phyloP scores from a whole-genome alignment of 2,113 vertebrate species.

The Puntigrus tetrazona region DNA sequence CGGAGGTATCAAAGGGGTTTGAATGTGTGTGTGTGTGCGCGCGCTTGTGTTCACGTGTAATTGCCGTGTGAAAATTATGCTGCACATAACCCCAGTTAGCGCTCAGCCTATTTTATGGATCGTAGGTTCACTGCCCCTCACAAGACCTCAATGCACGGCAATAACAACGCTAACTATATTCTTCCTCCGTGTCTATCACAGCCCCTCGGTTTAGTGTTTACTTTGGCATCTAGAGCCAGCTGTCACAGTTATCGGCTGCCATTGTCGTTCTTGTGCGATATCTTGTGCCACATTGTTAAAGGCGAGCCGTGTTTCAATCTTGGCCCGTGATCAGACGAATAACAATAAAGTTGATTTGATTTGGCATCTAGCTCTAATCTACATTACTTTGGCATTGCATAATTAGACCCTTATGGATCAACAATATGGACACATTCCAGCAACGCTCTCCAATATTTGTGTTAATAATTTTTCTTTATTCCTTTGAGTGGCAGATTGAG shows the following conservation, averaged over 20 bases:
- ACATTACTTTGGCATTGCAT: slow-evolving; percentile 1
- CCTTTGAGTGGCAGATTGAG: slow-evolving; percentile 7
- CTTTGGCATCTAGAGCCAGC: neutral
- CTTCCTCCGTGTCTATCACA: neutral
- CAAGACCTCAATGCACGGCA: neutral
- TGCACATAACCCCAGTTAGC: neutral
- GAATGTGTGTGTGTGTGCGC: neutral
- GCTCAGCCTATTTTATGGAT: slow-evolving; percentile 7
- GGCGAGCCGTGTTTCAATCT: neutral
- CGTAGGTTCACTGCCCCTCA: neutral
- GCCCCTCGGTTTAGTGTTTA: neutral
- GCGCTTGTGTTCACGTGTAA: slow-evolving; percentile 4
- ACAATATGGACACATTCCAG: slow-evolving; percentile 3
- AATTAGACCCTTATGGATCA: slow-evolving; percentile 22
- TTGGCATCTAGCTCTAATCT: neutral
- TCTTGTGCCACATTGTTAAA: neutral
- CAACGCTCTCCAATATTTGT: neutral
- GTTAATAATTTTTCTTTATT: slow-evolving; percentile 11
- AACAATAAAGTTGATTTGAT: slow-evolving; percentile 16
- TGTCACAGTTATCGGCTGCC: neutral
- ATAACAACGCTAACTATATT: neutral
- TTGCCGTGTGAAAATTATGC: slow-evolving; percentile 16
- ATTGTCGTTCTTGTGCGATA: slow-evolving; percentile 7
- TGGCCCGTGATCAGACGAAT: slow-evolving; percentile 6
- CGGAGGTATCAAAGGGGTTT: slow-evolving; percentile 15